Conservation (phyloP, 2,797 vertebrate species). For the Characodon lateralis region DNA sequence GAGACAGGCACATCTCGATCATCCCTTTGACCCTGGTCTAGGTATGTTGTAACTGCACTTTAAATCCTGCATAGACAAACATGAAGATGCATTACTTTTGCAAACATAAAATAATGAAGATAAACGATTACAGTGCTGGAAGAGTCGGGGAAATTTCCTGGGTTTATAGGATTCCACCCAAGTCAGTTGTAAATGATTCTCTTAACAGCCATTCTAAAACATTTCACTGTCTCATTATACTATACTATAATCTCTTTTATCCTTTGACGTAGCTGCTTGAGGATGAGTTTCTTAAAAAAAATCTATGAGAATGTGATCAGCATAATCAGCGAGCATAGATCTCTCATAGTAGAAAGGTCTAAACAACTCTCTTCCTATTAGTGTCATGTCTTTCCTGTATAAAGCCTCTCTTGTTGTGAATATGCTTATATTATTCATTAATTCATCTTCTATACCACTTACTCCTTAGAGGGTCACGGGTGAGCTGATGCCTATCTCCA, state of each 20-base stretch:
- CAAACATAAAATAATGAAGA: slow-evolving; percentile 52
- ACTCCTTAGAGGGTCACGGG: too few species aligned
- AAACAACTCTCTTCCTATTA: neutral
- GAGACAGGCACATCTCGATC: slow-evolving; percentile 11
- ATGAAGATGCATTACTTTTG: slow-evolving; percentile 38
- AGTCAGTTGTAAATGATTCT: slow-evolving; percentile 36
- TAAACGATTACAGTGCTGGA: slow-evolving; percentile 36
- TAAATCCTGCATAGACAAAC: slow-evolving; percentile 13
- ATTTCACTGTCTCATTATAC: slow-evolving; percentile 22
- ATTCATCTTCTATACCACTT: too few species aligned
- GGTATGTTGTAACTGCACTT: slow-evolving; percentile 2
- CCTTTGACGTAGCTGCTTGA: neutral
- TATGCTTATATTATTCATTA: too few species aligned
- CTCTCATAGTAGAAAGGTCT: neutral
- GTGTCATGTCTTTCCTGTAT: neutral
- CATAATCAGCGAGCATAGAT: neutral
- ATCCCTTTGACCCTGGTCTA: too few species aligned
- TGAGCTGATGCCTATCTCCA: too few species aligned
- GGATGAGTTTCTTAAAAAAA: neutral
- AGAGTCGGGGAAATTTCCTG: slow-evolving; percentile 24
- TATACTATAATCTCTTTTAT: neutral
- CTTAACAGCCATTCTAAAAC: slow-evolving; percentile 30
- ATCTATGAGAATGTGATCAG: neutral
- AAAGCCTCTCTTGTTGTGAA: too few species aligned
- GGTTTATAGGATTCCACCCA: slow-evolving; percentile 1